These are phyloP conservation scores for Drosophila pseudotakahashii DNA, from an alignment of 2,888 invertebrate genomes.

Conservation along the genomic window DNA sequence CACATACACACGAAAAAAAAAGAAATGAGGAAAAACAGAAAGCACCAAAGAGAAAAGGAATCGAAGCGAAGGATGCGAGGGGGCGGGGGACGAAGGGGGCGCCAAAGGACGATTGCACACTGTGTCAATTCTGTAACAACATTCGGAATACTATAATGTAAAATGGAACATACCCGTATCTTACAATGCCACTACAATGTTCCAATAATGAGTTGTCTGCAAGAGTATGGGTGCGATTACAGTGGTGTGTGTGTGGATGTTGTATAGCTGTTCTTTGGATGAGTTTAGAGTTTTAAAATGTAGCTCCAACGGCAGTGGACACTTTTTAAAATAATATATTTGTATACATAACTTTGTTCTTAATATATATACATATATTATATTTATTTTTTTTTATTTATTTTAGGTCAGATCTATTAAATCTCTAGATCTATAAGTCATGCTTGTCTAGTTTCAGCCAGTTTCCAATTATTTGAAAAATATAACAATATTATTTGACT, in stretches of 20 bases:
- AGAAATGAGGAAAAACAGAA: slow-evolving; percentile 54
- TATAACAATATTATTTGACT: too few species aligned
- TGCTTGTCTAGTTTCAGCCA: too few species aligned
- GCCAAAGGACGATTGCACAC: slow-evolving; percentile 55
- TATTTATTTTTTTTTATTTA: too few species aligned
- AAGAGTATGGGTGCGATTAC: slow-evolving; percentile 6
- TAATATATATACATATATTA: too few species aligned
- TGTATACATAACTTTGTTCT: too few species aligned
- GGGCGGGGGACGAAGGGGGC: background rate
- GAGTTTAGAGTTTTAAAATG: too few species aligned
- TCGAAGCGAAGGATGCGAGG: slow-evolving; percentile 22
- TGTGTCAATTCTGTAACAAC: slow-evolving; percentile 51
- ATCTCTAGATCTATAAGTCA: too few species aligned
- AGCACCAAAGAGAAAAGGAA: slow-evolving; percentile 53
- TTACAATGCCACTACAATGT: slow-evolving; percentile 41
- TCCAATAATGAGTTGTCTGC: slow-evolving; percentile 38
- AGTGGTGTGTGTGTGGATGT: slow-evolving; percentile 10
- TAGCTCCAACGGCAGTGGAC: too few species aligned
- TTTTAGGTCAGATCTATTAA: too few species aligned
- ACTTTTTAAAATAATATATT: too few species aligned
- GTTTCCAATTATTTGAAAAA: too few species aligned
- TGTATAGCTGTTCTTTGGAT: too few species aligned
- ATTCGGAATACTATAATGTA: slow-evolving; percentile 30
- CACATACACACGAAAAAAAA: slow-evolving; percentile 28
- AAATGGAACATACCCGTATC: slow-evolving; percentile 30